Evolutionary conservation across 1,140 invertebrate genomes (phyloP), one percentile per base, ranked within the genome.

Genomic region (Nixonia krombeini): DNA sequence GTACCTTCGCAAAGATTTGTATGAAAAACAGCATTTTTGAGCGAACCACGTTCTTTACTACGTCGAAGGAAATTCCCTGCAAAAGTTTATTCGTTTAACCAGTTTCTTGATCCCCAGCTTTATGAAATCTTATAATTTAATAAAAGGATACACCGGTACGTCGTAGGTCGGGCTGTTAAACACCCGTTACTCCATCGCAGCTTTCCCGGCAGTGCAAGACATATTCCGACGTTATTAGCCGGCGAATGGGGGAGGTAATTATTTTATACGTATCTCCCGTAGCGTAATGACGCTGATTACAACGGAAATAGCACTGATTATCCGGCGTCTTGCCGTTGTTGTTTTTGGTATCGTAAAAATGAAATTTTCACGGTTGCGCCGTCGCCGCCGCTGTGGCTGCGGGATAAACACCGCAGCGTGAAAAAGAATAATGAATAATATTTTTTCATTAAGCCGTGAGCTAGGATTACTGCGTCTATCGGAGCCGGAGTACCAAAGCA

Each of bases 341-440:
- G n/a, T 37, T 46, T 51, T 46, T 38, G 50, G 41, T 44, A 63
- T 55, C 15, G 40, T 55, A 63, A 65, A 67, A 64, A 52, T 46
- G 55, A 53, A 71, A 72, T 74, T 75, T 67, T 59, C 25, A 21
- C 28, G 38, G 38, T 26, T 35, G 33, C 41, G 29, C 33, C 49
- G 31, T 49, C 28, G 15, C 31, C 13, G 33, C 7, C 41, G 29
- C 33, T 52, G 31, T 49, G 28, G 15, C 31, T 15, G 33, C 7
- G 18, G 50, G 53, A 65, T 68, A 45, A 64, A 15, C 35, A n/a
- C 44, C 38, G 21, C 37, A 46, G 49, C 23, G 51, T 37, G 41
- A 59, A 70, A 59, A 67, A 70, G 62, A 73, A 77, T 70, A 73
- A 71, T 70, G 75, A 79, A 78, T 78, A 79, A 80, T 78, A 80